Base-by-base conservation (phyloP, 2,113 vertebrate species). In the Butorides virescens region DNA sequence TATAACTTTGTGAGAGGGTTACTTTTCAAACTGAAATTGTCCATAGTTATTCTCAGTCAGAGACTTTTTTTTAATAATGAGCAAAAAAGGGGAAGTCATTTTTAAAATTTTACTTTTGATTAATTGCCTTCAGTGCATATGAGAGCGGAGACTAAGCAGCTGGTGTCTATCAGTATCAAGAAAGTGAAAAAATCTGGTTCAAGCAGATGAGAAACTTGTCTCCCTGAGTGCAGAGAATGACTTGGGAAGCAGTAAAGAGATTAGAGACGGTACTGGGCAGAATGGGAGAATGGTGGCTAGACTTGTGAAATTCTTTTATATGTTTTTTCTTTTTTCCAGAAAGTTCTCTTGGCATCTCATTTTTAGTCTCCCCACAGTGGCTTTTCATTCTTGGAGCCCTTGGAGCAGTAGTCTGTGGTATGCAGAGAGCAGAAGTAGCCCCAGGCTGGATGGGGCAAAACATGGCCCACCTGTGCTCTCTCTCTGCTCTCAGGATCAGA, bases 61-160 rank as follows among this genome's bases (percentile, higher is more conserved):
- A 66, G 21, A 81, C 27, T 50, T 77, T 70, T 95, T 95, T 79
- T 79, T 53, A 90, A 93, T 91, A 92, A 95, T 94, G 91, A 95
- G 66, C 27, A 91, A 93, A 91, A 93, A 91, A 65, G 22, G 13
- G 29, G 21, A 63, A 91, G 47, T 32, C 49, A 70, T 90, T 95
- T 92, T 86, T 70, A 91, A 88, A 91, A 75, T 95, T 92, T 97
- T 58, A 79, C 91, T 92, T 96, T 90, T 94, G 91, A 96, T 93
- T 95, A 96, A 96, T 97, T 92, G 67, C 70, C 58, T 92, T 94
- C 71, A 70, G n/a, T 44, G 50, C 37, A 88, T 55, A 86, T 0
- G 0, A 90, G 58, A 90, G 77, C 53, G 91, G 66, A 86, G 20
- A 53, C 4, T 47, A 63, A 95, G 77, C 66, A 96, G 70, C 91